Evolutionary conservation across 2,797 vertebrate genomes (phyloP).

Genomic region (Epinephelus malabaricus): DNA sequence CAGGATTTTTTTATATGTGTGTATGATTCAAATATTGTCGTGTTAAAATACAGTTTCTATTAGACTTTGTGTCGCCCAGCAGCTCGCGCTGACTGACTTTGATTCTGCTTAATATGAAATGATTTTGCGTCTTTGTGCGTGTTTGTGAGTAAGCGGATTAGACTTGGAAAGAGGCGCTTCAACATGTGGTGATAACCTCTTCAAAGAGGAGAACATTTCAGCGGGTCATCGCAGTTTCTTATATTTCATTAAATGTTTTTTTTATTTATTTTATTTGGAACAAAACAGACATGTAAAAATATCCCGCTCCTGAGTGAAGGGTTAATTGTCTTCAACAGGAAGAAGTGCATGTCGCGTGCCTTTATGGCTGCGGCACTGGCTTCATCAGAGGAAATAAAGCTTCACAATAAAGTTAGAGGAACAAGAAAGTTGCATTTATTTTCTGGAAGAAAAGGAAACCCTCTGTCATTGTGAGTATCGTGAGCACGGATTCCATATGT

Average conservation of each 20-base stretch:
- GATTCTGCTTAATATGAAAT: constrained; percentile 45
- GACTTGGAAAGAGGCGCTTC: constrained; percentile 12
- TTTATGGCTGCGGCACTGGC: neutral
- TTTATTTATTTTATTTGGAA: constrained; percentile 5
- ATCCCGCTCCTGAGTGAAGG: neutral
- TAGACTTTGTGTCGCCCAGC: neutral
- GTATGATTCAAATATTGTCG: neutral
- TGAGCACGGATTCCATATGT: constrained; percentile 9
- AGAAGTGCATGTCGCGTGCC: neutral
- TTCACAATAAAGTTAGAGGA: neutral
- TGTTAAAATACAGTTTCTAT: constrained; percentile 1
- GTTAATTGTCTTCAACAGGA: constrained; percentile 34
- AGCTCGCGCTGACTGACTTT: constrained; percentile 40
- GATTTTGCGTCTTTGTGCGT: constrained; percentile 26
- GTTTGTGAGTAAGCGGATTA: constrained; percentile 35
- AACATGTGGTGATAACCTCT: constrained; percentile 39
- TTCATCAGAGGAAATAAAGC: constrained; percentile 13
- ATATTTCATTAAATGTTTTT: constrained; percentile 26
- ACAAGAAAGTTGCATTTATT: constrained; percentile 8
- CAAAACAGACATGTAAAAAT: constrained; percentile 13
- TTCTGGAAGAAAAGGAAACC: neutral
- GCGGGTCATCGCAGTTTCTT: constrained; percentile 26
- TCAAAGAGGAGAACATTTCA: constrained; percentile 32
- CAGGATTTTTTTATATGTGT: too few species aligned
- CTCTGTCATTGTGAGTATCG: neutral